These are phyloP conservation scores for Dioctria linearis DNA, from an alignment of 2,888 invertebrate species.

Conservation along the genomic window DNA sequence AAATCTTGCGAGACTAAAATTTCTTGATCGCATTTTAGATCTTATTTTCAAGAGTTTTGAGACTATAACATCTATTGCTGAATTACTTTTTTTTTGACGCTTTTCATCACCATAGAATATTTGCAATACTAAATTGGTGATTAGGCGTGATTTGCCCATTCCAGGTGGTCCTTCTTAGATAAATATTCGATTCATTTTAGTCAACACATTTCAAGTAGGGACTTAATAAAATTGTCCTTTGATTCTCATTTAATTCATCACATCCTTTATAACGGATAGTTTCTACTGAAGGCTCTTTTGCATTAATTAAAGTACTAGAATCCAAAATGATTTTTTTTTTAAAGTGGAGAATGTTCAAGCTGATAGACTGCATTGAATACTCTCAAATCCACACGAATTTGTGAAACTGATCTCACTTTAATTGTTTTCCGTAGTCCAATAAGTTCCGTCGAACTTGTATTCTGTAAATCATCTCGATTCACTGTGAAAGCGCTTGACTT, in stretches of 20 bases:
- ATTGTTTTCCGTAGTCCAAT: constrained; percentile 8
- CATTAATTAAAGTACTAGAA: constrained; percentile 69
- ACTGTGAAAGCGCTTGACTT: too few species aligned
- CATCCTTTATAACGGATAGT: constrained; percentile 64
- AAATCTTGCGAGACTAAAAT: constrained; percentile 78
- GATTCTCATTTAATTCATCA: constrained; percentile 75
- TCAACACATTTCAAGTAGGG: constrained; percentile 72
- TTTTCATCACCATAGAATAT: constrained; percentile 74
- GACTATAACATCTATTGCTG: constrained; percentile 86
- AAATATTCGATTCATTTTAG: constrained; percentile 75
- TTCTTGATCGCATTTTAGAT: constrained; percentile 71
- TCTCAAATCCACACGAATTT: constrained; percentile 72
- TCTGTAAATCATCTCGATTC: too few species aligned
- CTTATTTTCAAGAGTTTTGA: constrained; percentile 75
- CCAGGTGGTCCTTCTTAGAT: constrained; percentile 90
- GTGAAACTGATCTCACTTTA: constrained; percentile 62
- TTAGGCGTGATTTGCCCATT: constrained; percentile 89
- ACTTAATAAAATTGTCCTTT: constrained; percentile 76
- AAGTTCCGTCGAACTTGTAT: not conserved
- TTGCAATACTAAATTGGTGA: constrained; percentile 81
- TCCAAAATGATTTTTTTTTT: constrained; percentile 73
- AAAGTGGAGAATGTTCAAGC: constrained; percentile 75
- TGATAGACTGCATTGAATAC: constrained; percentile 77
- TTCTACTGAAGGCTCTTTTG: constrained; percentile 33
- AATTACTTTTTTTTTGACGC: constrained; percentile 79